Conservation (phyloP, 37 sponge, comb jelly and placozoan species). For the Spongia lamella region DNA sequence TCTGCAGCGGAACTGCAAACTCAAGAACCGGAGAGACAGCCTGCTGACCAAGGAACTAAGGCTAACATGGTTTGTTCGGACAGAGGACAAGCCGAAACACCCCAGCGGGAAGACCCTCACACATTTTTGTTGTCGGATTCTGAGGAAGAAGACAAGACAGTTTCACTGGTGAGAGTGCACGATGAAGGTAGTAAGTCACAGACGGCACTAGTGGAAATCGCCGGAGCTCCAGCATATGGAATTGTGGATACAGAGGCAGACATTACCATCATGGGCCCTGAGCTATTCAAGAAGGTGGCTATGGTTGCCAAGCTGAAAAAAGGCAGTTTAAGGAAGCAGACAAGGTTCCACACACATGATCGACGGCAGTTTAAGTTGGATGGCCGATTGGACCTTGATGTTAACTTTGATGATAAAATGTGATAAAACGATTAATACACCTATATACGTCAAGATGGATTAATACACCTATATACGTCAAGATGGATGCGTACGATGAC, state of each 20-base stretch:
- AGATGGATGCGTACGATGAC: constrained; percentile 54
- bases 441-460: too few species aligned
- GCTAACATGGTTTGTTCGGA: not conserved
- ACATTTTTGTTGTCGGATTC: constrained; percentile 23
- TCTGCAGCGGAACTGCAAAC: constrained; percentile 22
- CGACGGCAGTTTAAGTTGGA: constrained; percentile 29
- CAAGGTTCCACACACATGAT: constrained; percentile 43
- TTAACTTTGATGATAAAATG: constrained; percentile 41
- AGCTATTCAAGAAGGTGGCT: constrained; percentile 48
- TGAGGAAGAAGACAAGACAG: constrained; percentile 24
- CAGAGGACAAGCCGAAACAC: not conserved
- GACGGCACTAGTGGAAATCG: constrained; percentile 9
- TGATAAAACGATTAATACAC: constrained; percentile 29
- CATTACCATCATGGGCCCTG: constrained; percentile 53
- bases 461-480: constrained; percentile 34
- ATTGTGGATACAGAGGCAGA: constrained; percentile 53
- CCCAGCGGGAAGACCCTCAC: not conserved
- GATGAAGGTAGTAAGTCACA: constrained; percentile 38
- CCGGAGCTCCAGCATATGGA: constrained; percentile 40
- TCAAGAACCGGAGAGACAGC: not conserved
- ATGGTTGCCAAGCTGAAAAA: constrained; percentile 31
- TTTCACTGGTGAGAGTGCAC: constrained; percentile 17
- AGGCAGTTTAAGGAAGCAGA: constrained; percentile 36
- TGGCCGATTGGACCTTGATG: constrained; percentile 60
- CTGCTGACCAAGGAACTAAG: not conserved